phyloP scores from a whole-genome alignment of 2,888 invertebrate species.

The Rhingia rostrata region DNA sequence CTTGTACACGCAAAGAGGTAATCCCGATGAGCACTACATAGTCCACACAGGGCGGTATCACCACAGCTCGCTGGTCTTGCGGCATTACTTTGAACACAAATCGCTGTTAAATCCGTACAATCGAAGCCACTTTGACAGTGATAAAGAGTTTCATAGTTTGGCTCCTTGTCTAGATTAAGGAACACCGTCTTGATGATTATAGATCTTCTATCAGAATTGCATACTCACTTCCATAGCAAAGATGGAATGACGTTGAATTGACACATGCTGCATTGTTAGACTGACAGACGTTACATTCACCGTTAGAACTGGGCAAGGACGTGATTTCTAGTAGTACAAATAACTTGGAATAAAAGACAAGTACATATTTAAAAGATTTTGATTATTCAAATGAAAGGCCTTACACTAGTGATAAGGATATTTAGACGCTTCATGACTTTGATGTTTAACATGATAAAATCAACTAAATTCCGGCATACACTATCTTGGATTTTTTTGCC shows the following conservation, averaged over 20 bases:
- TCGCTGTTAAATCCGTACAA: constrained; percentile 78
- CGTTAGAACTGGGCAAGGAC: constrained; percentile 17
- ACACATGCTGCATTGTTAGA: constrained; percentile 79
- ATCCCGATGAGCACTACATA: constrained; percentile 79
- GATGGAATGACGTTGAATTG: constrained; percentile 79
- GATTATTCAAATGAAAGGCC: background rate
- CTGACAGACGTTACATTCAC: constrained; percentile 80
- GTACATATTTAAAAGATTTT: background rate
- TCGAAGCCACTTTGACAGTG: constrained; percentile 79
- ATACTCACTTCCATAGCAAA: constrained; percentile 78
- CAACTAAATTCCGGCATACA: constrained; percentile 16
- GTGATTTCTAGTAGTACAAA: background rate
- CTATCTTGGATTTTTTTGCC: background rate
- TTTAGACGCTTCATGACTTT: constrained; percentile 3
- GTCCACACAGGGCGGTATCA: constrained; percentile 79
- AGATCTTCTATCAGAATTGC: background rate
- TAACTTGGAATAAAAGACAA: constrained; percentile 5
- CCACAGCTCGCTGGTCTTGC: constrained; percentile 79
- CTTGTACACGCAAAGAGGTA: constrained; percentile 79
- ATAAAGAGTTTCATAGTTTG: constrained; percentile 77
- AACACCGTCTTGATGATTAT: background rate
- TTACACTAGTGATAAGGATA: constrained; percentile 34
- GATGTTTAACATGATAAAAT: constrained; percentile 2
- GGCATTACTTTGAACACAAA: constrained; percentile 78
- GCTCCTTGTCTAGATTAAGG: constrained; percentile 74